Base-by-base conservation (phyloP, 2,888 invertebrate genomes). In the Furcula furcula region DNA sequence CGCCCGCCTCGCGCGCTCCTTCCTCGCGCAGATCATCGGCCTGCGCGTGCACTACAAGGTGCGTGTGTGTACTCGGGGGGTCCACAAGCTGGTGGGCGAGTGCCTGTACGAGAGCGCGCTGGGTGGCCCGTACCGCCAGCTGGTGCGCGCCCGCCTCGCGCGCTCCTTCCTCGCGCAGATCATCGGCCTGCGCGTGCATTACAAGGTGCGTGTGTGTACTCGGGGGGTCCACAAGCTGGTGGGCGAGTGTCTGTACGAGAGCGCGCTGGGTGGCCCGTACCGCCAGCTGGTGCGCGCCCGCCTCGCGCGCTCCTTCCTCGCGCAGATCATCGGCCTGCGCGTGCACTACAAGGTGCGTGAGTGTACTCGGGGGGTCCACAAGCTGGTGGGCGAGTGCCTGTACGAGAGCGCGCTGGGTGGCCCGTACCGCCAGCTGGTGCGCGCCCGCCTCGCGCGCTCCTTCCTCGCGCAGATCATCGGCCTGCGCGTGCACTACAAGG, bases 1-100 rank as follows among this genome's bases (percentile, higher is more conserved):
- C 31, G 98, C 97, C 1, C 88, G 97, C 33, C 97, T 98, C 72
- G 95, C 97, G 22, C 90, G 98, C 36, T 97, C 97, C 22, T 98
- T 98, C 88, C 91, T 98, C 40, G 98, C 98, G 40, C 97, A 97
- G 89, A 92, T 98, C 48, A 98, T 98, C 65, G 98, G 98, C 10
- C 92, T 98, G 19, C 83, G 97, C 43, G 97, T 98, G 41, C 96
- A 97, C 76, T 97, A 97, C 70, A 97, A 96, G 92, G 96, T 96
- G 49, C 26, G 4, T 2, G 4, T 11, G n/a, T 22, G n/a, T n/a
- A n/a, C n/a, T n/a, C n/a, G n/a, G n/a, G n/a, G n/a, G 65, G 98
- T 98, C 19, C 98, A 98, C 32, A 95, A 95, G 82, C 91, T 98
- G 57, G 97, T 98, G 21, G 98, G 97, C 41, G 98, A 98, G 88